Evolutionary conservation across 1,140 invertebrate species (phyloP).

Genomic region (Zaprionus davidi): DNA sequence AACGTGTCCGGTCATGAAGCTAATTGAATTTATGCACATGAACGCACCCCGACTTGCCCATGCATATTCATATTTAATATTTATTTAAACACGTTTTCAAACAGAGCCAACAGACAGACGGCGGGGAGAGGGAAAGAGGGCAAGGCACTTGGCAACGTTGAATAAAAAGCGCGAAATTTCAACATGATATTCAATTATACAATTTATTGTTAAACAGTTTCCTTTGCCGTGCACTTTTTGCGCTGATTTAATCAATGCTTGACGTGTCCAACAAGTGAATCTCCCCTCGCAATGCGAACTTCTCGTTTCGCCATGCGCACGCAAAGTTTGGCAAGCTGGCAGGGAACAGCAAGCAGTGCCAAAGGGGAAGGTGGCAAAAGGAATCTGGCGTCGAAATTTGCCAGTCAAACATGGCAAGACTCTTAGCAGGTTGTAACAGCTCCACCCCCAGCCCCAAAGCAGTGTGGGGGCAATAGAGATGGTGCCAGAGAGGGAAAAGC

Average conservation of each 20-base stretch:
- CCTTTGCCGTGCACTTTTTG: not conserved
- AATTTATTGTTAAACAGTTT: slow-evolving; percentile 6
- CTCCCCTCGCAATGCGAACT: slow-evolving; percentile 10
- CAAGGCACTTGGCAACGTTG: not conserved
- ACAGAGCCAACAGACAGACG: not conserved
- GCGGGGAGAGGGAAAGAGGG: not conserved
- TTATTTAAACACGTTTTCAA: slow-evolving; percentile 24
- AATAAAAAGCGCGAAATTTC: slow-evolving; percentile 6
- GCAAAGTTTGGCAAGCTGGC: not conserved
- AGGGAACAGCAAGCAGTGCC: not conserved
- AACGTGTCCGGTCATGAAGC: slow-evolving; percentile 49
- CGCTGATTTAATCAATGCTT: slow-evolving; percentile 15
- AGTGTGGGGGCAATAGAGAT: not conserved
- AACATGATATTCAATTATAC: slow-evolving; percentile 32
- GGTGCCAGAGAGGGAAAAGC: not conserved
- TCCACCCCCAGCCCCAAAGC: not conserved
- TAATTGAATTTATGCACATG: slow-evolving; percentile 72
- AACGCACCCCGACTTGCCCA: slow-evolving; percentile 37
- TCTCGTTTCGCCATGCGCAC: not conserved
- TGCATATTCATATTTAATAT: slow-evolving; percentile 37
- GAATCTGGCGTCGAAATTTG: slow-evolving; percentile 7
- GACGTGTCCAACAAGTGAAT: slow-evolving; percentile 21
- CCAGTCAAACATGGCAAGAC: slow-evolving; percentile 10
- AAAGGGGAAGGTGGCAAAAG: not conserved
- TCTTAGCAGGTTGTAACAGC: slow-evolving; percentile 10